Base-by-base conservation (phyloP, 2,797 vertebrate genomes). In the Cossypha polioptera region DNA sequence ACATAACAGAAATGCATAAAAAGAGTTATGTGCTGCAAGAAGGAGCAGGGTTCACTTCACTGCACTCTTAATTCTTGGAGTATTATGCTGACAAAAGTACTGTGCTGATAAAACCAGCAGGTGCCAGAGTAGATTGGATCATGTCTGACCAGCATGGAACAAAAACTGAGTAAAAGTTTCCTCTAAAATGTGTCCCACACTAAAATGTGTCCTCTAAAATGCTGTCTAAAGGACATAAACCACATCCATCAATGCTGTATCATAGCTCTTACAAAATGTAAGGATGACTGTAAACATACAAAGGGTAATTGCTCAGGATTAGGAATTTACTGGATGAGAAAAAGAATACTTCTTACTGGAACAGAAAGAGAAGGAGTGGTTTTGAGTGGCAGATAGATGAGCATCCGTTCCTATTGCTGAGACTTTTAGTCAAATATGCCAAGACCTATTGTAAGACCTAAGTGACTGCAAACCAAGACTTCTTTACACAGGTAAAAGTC, bases 101-200 rank as follows among this genome's bases (percentile, higher is more conserved):
- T 5, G 0, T n/a, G 10, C 3, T 31, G 58, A 66, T 29, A 68
- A 69, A 80, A 28, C 1, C 16, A 47, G 8, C 5, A 31, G 11
- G 3, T 76, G 10, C 28, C 31, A 48, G 45, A 48, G 19, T 61
- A 61, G 31, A 43, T 7, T 80, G 15, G 26, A 50, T 57, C 7
- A 35, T 0, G 0, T 66, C 35, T 89, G 29, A 50, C 24, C 47
- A 77, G 36, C 3, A 6, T 3, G 16, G 11, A 10, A 43, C 21
- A 57, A 59, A 22, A 65, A 3, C 15, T 69, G 22, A 61, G 4
- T 11, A 29, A 47, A 92, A 69, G 2, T 45, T 65, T 54, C 13
- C 16, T 54, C 21, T 65, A 35, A 77, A 65, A 65, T 25, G 7
- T 63, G 29, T 25, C 29, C 14, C 5, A 28, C 7, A 15, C 13